Percentiles rank a stretch among this genome's conserved stretches.
Evolutionary conservation across 2,113 vertebrate genomes (phyloP).

Genomic region (Toxotes chatareus): DNA sequence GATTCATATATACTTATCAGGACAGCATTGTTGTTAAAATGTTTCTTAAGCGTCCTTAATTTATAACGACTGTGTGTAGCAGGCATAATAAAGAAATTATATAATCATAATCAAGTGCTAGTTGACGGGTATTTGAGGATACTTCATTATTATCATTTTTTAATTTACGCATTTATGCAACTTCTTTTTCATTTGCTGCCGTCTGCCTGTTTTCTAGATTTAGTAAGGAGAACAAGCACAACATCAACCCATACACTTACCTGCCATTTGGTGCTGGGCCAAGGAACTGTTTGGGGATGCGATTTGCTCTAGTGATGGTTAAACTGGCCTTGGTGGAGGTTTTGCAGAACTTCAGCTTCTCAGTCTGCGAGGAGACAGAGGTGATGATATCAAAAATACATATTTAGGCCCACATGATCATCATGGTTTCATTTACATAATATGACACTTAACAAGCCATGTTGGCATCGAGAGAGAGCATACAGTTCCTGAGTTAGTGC

Average conservation of each 20-base stretch:
- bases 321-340: constrained; percentile 82
- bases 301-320: constrained; percentile 81
- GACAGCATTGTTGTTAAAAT: not conserved
- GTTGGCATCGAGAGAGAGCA: not conserved
- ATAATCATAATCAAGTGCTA: too few relatives aligned
- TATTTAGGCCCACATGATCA: too few relatives aligned
- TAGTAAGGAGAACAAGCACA: constrained; percentile 79
- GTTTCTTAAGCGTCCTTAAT: not conserved
- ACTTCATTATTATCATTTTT: not conserved
- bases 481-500: not conserved
- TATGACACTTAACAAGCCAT: not conserved
- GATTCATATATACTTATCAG: too few relatives aligned
- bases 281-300: constrained; percentile 87
- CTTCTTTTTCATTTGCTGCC: not conserved
- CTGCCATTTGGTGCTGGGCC: constrained; percentile 86
- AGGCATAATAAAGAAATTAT: too few relatives aligned
- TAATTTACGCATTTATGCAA: not conserved
- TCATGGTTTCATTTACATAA: not conserved
- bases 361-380: constrained; percentile 84
- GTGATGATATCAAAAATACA: constrained; percentile 60
- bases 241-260: constrained; percentile 80
- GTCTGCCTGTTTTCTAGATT: constrained; percentile 74
- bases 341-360: constrained; percentile 84
- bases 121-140: too few relatives aligned
- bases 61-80: too few relatives aligned